Percentiles rank a stretch among this genome's conserved stretches.
Conservation (phyloP, 2,113 vertebrate genomes). For the Nyctereutes procyonoides region DNA sequence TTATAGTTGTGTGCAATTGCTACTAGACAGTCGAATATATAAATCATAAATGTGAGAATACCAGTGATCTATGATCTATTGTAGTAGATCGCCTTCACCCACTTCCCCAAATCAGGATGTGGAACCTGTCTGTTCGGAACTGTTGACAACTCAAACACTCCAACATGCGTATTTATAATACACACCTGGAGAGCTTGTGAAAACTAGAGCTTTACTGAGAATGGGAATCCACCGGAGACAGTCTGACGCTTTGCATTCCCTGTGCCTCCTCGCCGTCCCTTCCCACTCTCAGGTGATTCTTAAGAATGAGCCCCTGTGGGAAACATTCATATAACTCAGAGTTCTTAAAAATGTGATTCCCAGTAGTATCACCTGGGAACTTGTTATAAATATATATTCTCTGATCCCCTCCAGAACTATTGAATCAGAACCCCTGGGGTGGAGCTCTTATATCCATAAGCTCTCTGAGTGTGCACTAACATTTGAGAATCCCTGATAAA, state of each 20-base stretch:
- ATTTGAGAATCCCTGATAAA: background rate
- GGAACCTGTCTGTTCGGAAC: background rate
- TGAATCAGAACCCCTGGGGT: background rate
- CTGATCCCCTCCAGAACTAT: background rate
- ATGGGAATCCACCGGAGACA: background rate
- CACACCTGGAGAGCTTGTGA: background rate
- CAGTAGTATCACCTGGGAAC: background rate
- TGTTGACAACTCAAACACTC: background rate
- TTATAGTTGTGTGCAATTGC: background rate
- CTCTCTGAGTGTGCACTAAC: background rate
- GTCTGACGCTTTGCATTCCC: background rate
- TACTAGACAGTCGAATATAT: background rate
- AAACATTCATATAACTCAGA: background rate
- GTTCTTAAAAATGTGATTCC: constrained; percentile 5
- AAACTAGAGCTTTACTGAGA: constrained; percentile 13
- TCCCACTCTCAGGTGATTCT: background rate
- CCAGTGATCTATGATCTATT: background rate
- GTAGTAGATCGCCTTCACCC: background rate
- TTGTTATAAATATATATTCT: background rate
- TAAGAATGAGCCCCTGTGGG: background rate
- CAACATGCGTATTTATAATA: background rate
- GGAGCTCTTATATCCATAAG: background rate
- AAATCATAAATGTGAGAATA: background rate
- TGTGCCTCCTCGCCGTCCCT: background rate
- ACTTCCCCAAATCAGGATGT: background rate